These are phyloP conservation scores for Leptopilina myrica DNA, from an alignment of 2,888 invertebrate genomes.

Conservation along the genomic window DNA sequence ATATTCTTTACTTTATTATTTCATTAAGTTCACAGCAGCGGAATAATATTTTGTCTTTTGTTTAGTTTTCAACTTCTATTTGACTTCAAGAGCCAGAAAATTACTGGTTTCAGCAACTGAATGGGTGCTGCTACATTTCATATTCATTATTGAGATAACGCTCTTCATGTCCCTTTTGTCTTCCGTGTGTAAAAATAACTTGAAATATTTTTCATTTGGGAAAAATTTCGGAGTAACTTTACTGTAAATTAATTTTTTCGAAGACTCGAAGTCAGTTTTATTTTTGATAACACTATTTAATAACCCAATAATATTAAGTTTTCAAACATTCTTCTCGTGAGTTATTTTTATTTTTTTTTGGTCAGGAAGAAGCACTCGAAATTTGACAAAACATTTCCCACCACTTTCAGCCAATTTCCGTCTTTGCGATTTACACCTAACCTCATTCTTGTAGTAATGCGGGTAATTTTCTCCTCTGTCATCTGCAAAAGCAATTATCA, in stretches of 20 bases:
- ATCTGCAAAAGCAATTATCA: slow-evolving; percentile 59
- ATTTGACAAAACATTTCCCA: neutral
- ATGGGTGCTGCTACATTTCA: neutral
- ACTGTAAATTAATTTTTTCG: no score
- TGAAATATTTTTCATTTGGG: neutral
- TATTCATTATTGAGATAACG: slow-evolving; percentile 15
- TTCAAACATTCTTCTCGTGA: no score
- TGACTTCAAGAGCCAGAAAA: neutral
- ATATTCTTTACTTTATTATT: neutral
- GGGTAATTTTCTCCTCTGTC: slow-evolving; percentile 59
- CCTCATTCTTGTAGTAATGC: slow-evolving; percentile 52
- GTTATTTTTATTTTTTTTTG: no score
- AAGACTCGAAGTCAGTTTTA: no score
- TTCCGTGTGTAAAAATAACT: neutral
- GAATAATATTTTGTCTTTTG: slow-evolving; percentile 20
- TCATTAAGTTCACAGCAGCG: neutral
- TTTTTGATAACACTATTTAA: no score
- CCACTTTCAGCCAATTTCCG: slow-evolving; percentile 50
- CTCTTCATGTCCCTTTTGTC: neutral
- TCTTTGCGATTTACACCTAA: slow-evolving; percentile 46
- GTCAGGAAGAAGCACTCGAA: no score
- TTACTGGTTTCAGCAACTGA: slow-evolving; percentile 19
- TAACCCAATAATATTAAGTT: no score
- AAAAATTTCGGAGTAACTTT: no score
- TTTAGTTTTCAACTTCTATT: neutral